phyloP scores from a whole-genome alignment of 1,140 invertebrate genomes.

The Himalopsyche phryganea region DNA sequence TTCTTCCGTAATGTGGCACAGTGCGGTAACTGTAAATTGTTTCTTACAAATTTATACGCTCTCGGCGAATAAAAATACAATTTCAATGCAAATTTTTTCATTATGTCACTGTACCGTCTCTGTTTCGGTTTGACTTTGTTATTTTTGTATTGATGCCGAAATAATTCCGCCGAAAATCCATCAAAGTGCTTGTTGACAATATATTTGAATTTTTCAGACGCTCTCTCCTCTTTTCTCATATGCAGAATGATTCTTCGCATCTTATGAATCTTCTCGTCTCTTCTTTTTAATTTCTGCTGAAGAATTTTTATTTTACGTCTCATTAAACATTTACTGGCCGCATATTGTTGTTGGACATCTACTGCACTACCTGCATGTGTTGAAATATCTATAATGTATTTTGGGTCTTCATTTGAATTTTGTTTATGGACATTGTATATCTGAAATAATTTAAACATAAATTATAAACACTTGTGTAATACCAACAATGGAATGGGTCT shows the following conservation, averaged over 20 bases:
- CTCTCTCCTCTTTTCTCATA: slow-evolving; percentile 9
- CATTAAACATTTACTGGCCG: not conserved
- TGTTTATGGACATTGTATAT: too few relatives aligned
- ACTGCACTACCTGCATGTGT: slow-evolving; percentile 13
- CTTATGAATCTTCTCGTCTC: slow-evolving; percentile 10
- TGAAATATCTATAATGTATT: not conserved
- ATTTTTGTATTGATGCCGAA: slow-evolving; percentile 18
- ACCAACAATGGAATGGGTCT: too few relatives aligned
- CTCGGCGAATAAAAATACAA: slow-evolving; percentile 32
- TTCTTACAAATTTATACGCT: slow-evolving; percentile 30
- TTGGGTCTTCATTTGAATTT: too few relatives aligned
- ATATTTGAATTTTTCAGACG: slow-evolving; percentile 7
- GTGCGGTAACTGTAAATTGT: slow-evolving; percentile 25
- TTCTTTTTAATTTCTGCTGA: slow-evolving; percentile 16
- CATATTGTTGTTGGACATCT: too few relatives aligned
- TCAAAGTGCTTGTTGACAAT: slow-evolving; percentile 19
- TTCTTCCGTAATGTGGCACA: slow-evolving; percentile 18
- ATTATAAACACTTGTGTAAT: too few relatives aligned
- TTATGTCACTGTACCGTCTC: slow-evolving; percentile 25
- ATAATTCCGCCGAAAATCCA: slow-evolving; percentile 29
- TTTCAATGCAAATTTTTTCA: slow-evolving; percentile 32
- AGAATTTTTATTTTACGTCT: slow-evolving; percentile 11
- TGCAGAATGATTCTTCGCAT: slow-evolving; percentile 8
- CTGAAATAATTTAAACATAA: too few relatives aligned
- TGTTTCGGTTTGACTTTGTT: slow-evolving; percentile 20